These are phyloP conservation scores for Drosophila malerkotliana DNA, from an alignment of 1,140 invertebrate species.

Conservation along the genomic window DNA sequence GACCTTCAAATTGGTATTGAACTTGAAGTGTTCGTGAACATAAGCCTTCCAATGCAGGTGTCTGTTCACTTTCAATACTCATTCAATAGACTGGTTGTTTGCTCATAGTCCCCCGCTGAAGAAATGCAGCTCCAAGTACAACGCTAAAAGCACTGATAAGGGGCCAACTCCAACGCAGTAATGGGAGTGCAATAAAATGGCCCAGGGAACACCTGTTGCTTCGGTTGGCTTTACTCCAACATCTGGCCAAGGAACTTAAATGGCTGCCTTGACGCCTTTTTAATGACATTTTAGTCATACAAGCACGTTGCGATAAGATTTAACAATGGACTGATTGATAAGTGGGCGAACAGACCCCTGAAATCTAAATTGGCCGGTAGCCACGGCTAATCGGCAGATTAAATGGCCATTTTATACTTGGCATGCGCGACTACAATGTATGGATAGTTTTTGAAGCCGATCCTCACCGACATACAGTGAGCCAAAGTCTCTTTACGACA, in stretches of 20 bases:
- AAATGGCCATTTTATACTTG: slow-evolving; percentile 8
- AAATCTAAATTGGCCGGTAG: slow-evolving; percentile 43
- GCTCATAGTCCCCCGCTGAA: slow-evolving; percentile 17
- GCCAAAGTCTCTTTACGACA: slow-evolving; percentile 33
- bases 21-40: not conserved
- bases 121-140: slow-evolving; percentile 53
- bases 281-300: slow-evolving; percentile 47
- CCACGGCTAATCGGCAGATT: slow-evolving; percentile 41
- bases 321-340: slow-evolving; percentile 26
- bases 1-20: not conserved
- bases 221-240: slow-evolving; percentile 5
- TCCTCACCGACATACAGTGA: not conserved
- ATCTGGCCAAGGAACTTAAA: slow-evolving; percentile 29
- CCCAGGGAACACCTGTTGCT: slow-evolving; percentile 37
- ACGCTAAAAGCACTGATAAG: slow-evolving; percentile 39
- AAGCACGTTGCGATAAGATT: slow-evolving; percentile 36
- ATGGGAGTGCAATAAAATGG: slow-evolving; percentile 38
- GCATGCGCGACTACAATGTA: slow-evolving; percentile 23
- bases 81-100: not conserved
- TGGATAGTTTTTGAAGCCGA: not conserved
- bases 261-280: slow-evolving; percentile 8
- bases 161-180: slow-evolving; percentile 12
- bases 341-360: slow-evolving; percentile 19
- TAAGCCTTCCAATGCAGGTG: slow-evolving; percentile 16
- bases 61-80: slow-evolving; percentile 4